Evolutionary conservation across 2,797 vertebrate genomes (phyloP).

Genomic region (Uromys caudimaculatus): DNA sequence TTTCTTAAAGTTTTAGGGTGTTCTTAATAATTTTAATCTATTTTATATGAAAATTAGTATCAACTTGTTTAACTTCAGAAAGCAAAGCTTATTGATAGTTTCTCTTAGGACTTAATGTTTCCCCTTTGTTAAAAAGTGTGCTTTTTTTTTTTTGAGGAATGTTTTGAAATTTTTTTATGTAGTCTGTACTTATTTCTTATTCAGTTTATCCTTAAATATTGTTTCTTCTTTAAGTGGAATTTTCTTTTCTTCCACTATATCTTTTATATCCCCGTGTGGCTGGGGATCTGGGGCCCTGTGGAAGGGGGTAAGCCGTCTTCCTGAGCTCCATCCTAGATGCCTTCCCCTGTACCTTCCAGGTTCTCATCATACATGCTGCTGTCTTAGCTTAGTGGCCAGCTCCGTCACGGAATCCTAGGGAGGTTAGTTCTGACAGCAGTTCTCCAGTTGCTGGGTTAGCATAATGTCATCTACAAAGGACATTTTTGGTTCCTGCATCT

Average conservation of each 20-base stretch:
- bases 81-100: slow-evolving; percentile 4
- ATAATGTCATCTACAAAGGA: not conserved
- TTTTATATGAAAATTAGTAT: slow-evolving; percentile 20
- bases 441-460: not conserved
- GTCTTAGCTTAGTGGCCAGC: not conserved
- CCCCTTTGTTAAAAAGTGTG: not conserved
- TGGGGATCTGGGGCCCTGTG: too few relatives aligned
- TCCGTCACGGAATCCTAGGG: not conserved
- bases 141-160: slow-evolving; percentile 13
- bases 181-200: not conserved
- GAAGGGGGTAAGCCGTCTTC: too few relatives aligned
- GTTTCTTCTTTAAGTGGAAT: not conserved
- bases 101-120: not conserved
- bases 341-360: not conserved
- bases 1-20: not conserved
- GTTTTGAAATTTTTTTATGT: slow-evolving; percentile 5
- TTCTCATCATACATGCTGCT: not conserved
- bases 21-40: not conserved
- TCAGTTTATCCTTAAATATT: not conserved
- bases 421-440: not conserved
- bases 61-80: not conserved
- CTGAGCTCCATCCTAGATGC: not conserved
- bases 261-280: not conserved
- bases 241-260: not conserved
- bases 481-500: not conserved